phyloP scores from a whole-genome alignment of 2,888 invertebrate genomes.

The Drosophila kuntzei region DNA sequence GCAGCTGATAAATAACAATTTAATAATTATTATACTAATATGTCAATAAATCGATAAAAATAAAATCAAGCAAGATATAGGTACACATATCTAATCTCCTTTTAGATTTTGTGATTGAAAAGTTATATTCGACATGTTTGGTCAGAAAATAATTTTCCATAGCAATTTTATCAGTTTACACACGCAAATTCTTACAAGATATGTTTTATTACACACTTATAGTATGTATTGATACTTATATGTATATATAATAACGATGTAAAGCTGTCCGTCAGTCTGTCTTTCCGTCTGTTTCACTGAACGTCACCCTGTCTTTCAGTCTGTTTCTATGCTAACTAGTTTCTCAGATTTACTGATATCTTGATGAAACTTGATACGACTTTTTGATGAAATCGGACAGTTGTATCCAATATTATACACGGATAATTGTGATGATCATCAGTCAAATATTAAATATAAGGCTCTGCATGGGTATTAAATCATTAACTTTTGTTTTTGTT shows the following conservation, averaged over 20 bases:
- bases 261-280: too few relatives aligned
- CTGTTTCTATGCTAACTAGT: too few relatives aligned
- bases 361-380: too few relatives aligned
- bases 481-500: background rate
- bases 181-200: background rate
- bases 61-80: background rate
- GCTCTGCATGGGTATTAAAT: background rate
- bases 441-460: too few relatives aligned
- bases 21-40: background rate
- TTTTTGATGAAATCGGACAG: too few relatives aligned
- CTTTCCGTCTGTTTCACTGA: too few relatives aligned
- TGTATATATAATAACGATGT: too few relatives aligned
- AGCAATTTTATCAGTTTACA: background rate
- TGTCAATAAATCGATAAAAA: background rate
- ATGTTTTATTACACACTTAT: background rate
- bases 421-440: too few relatives aligned
- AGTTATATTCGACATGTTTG: background rate
- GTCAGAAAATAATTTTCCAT: background rate
- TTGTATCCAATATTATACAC: too few relatives aligned
- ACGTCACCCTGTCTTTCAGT: too few relatives aligned
- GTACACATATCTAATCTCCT: background rate
- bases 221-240: background rate
- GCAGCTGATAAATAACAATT: too few relatives aligned
- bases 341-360: too few relatives aligned
- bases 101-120: background rate